Conservation (phyloP, 1,140 invertebrate species). For the Trichonephila clavata region DNA sequence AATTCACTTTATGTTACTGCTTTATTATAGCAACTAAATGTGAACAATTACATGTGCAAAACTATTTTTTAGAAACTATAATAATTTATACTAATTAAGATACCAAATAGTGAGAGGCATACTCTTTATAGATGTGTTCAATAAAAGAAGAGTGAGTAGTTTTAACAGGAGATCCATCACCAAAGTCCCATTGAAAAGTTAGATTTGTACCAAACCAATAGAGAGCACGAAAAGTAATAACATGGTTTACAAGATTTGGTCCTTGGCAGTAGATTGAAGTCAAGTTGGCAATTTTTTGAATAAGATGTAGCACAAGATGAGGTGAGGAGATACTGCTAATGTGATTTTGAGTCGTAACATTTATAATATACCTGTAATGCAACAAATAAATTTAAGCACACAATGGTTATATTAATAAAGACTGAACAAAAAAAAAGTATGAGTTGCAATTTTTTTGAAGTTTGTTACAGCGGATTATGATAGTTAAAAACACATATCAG, state of each 20-base stretch:
- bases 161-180: conserved; percentile 62
- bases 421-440: background rate
- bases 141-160: conserved; percentile 69
- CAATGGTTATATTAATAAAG: no score
- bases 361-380: conserved; percentile 51
- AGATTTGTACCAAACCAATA: conserved; percentile 77
- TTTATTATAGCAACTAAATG: no score
- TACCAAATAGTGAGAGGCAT: conserved; percentile 35
- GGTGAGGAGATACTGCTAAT: conserved; percentile 55
- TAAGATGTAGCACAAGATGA: conserved; percentile 36
- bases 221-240: conserved; percentile 57
- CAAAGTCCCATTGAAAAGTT: conserved; percentile 76
- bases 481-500: no score
- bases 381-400: background rate
- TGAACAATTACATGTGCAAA: no score
- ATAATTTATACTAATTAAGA: background rate
- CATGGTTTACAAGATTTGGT: conserved; percentile 70
- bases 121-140: conserved; percentile 68
- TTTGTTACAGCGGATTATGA: no score
- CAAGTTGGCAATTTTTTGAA: conserved; percentile 72
- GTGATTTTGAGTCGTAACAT: conserved; percentile 71
- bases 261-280: conserved; percentile 60
- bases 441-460: background rate
- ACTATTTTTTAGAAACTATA: no score
- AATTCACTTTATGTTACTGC: no score